Evolutionary conservation across 2,888 invertebrate genomes (phyloP).

Genomic region (Plagodis pulveraria): DNA sequence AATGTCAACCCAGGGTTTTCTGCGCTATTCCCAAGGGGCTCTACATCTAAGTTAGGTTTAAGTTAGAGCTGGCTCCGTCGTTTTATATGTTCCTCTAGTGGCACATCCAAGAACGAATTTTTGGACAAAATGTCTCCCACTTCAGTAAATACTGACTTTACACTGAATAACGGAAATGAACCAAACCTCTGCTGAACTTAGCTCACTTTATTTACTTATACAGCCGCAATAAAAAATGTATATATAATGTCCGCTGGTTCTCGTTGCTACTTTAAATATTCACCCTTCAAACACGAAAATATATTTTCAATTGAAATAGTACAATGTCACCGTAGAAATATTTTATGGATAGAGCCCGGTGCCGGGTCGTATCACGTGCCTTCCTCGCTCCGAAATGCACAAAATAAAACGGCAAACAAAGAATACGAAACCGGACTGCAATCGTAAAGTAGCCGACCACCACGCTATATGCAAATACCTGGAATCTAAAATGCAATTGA

Average conservation of each 20-base stretch:
- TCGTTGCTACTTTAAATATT: constrained; percentile 11
- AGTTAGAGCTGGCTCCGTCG: constrained; percentile 63
- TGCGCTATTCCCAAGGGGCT: constrained; percentile 56
- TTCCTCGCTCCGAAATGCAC: constrained; percentile 65
- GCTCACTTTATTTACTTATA: background rate
- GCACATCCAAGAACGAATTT: constrained; percentile 57
- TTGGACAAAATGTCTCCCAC: constrained; percentile 50
- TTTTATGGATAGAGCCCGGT: constrained; percentile 65
- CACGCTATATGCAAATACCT: constrained; percentile 60
- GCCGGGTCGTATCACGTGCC: constrained; percentile 66
- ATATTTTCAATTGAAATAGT: constrained; percentile 60
- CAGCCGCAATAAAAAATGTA: constrained; percentile 24
- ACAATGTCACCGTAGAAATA: constrained; percentile 72
- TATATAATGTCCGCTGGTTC: constrained; percentile 19
- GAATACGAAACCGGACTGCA: constrained; percentile 65
- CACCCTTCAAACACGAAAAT: constrained; percentile 34
- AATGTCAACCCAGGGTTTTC: constrained; percentile 62
- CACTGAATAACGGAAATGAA: constrained; percentile 28
- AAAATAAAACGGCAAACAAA: constrained; percentile 72
- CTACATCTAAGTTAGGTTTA: constrained; percentile 73
- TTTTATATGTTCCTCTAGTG: constrained; percentile 65
- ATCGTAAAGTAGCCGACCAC: constrained; percentile 65
- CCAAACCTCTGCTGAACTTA: background rate
- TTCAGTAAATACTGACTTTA: constrained; percentile 44
- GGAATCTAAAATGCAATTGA: constrained; percentile 66